Base-by-base conservation (phyloP, 2,113 vertebrate species). In the Dipodomys merriami region DNA sequence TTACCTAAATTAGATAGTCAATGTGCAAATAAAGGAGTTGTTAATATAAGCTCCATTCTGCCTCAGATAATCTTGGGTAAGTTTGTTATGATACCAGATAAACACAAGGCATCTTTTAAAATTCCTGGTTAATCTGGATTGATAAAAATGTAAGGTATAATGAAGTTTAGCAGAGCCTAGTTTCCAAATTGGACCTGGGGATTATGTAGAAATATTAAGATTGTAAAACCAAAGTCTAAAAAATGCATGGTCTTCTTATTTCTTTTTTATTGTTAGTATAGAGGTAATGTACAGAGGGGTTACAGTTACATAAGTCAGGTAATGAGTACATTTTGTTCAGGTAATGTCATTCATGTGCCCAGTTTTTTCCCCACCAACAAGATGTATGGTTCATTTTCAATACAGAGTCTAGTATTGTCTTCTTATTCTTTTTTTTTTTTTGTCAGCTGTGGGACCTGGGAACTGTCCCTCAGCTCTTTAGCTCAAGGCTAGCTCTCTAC, bases 101-200 rank as follows among this genome's bases (percentile, higher is more conserved):
- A 25, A 57, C 68, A 69, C 10, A 81, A 88, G 76, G 29, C 39
- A 73, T 77, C 64, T 69, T 7, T 44, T 74, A 76, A 35, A 88
- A 93, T 74, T 76, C 85, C 44, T 77, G 27, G 33, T 79, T 67
- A 77, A 83, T 91, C 68, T 74, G 53, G 95, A 81, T 6, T 25
- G 49, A 73, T 30, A 79, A 76, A 80, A 91, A 19, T 35, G 11
- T 62, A 82, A 71, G 27, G 65, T 25, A 83, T 83, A 79, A 65
- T 35, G 2, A 64, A 90, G 60, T 64, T 25, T 72, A 72, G 29
- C 1, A n/a, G 27, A 92, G 53, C 2, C 12, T 68, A 94, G 22
- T 89, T 80, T 49, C 22, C 30, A 74, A 33, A 76, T 1, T 19
- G 49, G 67, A 90, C 18, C 39, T 29, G 33, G 68, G 23, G 67